These are phyloP conservation scores for Oligia fasciuncula DNA, from an alignment of 2,888 invertebrate genomes.

Conservation along the genomic window DNA sequence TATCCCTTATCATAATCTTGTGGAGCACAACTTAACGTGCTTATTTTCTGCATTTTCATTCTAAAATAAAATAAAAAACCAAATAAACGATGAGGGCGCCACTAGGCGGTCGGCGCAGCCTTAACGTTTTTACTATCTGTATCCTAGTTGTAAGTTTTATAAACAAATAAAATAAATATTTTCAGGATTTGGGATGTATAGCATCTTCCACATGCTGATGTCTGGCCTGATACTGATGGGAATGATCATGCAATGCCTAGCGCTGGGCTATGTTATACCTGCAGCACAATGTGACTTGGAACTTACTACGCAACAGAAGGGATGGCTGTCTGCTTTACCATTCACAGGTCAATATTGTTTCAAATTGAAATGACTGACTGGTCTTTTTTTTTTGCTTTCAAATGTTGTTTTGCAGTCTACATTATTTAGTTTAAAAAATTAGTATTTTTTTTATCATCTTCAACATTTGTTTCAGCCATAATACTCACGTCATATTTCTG, in stretches of 20 bases:
- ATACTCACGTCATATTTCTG: slow-evolving; percentile 94
- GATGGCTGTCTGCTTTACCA: slow-evolving; percentile 91
- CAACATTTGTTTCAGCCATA: slow-evolving; percentile 87
- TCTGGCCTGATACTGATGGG: slow-evolving; percentile 91
- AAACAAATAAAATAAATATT: slow-evolving; percentile 7
- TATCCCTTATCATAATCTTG: too few species aligned
- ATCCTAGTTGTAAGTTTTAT: neutral
- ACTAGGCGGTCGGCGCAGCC: too few species aligned
- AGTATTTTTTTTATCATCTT: neutral
- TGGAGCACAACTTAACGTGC: too few species aligned
- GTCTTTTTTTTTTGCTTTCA: too few species aligned
- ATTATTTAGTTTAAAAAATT: too few species aligned
- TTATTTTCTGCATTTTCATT: too few species aligned
- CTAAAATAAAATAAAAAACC: too few species aligned
- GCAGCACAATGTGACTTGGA: slow-evolving; percentile 92
- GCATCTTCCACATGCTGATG: slow-evolving; percentile 90
- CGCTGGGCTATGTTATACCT: slow-evolving; percentile 91
- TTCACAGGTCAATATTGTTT: slow-evolving; percentile 87
- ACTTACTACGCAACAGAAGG: slow-evolving; percentile 90
- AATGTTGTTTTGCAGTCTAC: too few species aligned
- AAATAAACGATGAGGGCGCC: too few species aligned
- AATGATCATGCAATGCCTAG: slow-evolving; percentile 92
- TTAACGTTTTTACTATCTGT: too few species aligned
- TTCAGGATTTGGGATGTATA: slow-evolving; percentile 91
- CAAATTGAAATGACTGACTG: too few species aligned